phyloP scores from a whole-genome alignment of 2,797 vertebrate genomes.

The Lagocephalus sceleratus region DNA sequence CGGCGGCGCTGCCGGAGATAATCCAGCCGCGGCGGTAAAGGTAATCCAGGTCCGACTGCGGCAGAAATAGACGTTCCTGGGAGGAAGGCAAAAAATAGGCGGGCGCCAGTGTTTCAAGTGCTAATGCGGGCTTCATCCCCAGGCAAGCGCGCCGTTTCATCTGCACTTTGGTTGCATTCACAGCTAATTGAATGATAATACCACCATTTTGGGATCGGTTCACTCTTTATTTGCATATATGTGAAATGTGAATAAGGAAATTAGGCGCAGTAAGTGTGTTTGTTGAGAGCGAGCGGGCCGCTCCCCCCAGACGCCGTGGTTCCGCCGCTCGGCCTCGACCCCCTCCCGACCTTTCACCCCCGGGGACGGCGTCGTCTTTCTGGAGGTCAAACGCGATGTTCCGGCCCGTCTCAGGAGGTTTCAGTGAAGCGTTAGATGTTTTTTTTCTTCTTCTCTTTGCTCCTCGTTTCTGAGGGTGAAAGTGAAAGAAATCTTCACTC shows the following conservation, averaged over 20 bases:
- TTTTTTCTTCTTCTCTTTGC: too few species aligned
- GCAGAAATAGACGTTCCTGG: conserved; percentile 24
- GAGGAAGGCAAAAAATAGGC: conserved; percentile 23
- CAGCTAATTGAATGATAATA: conserved; percentile 39
- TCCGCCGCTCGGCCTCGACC: neutral
- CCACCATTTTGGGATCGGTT: conserved; percentile 24
- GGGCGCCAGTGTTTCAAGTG: conserved; percentile 34
- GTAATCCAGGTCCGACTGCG: conserved; percentile 23
- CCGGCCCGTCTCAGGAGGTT: neutral
- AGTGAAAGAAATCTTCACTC: too few species aligned
- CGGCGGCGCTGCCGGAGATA: conserved; percentile 4
- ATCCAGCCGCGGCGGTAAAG: conserved; percentile 11
- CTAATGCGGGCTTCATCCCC: conserved; percentile 30
- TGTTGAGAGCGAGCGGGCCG: neutral
- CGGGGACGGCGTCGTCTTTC: conserved; percentile 48
- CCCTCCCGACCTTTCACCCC: conserved; percentile 57
- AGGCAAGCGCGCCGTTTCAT: conserved; percentile 30
- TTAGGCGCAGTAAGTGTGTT: conserved; percentile 13
- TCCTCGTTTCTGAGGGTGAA: too few species aligned
- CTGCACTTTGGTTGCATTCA: conserved; percentile 39
- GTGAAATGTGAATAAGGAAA: conserved; percentile 6
- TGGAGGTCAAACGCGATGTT: conserved; percentile 59
- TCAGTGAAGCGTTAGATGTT: neutral
- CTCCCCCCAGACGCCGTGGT: neutral
- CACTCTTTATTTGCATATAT: conserved; percentile 6